Evolutionary conservation across 2,113 vertebrate genomes (phyloP).

Genomic region (Leptodactylus fuscus): DNA sequence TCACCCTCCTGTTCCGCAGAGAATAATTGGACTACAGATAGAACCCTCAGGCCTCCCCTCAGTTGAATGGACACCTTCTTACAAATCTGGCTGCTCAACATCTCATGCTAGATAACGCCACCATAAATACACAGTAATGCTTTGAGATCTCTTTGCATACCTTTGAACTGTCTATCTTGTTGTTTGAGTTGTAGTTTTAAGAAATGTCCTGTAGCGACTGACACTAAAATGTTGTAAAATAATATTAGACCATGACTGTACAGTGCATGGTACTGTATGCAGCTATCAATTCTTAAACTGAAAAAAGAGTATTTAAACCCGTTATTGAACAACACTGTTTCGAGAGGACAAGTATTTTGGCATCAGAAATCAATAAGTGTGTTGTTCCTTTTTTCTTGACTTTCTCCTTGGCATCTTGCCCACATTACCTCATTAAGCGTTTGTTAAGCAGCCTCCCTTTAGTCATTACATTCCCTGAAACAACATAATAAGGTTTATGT

Average conservation of each 20-base stretch:
- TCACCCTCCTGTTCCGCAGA: no score
- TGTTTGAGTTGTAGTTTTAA: no score
- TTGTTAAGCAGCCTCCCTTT: constrained; percentile 58
- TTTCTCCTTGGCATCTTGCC: constrained; percentile 52
- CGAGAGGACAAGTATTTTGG: constrained; percentile 23
- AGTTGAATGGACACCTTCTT: no score
- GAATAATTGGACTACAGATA: no score
- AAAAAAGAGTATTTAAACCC: background rate
- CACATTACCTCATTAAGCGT: constrained; percentile 54
- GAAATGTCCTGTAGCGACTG: no score
- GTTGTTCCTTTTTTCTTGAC: constrained; percentile 28
- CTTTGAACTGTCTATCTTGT: no score
- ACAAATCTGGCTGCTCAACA: no score
- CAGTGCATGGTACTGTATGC: background rate
- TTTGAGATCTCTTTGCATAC: no score
- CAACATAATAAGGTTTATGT: constrained; percentile 60
- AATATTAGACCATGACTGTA: background rate
- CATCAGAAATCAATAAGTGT: constrained; percentile 33
- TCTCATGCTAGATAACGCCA: no score
- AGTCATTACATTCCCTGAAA: constrained; percentile 60
- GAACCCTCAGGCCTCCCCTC: no score
- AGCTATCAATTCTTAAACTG: background rate
- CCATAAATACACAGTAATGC: no score
- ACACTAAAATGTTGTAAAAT: background rate
- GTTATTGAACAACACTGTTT: background rate